phyloP scores from a whole-genome alignment of 2,888 invertebrate species.

The Acronicta alni region DNA sequence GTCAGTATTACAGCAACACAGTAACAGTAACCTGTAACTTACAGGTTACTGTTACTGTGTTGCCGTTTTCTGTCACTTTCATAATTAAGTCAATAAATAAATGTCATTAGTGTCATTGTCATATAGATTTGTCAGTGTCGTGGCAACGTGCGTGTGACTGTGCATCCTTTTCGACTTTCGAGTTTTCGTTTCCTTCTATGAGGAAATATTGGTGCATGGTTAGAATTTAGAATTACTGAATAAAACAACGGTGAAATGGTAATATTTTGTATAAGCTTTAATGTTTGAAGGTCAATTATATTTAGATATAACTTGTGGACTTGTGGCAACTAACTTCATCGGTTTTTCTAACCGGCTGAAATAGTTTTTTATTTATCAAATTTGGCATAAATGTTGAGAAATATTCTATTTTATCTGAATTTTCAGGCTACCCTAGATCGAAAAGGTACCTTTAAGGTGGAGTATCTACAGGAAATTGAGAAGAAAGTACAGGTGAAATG shows the following conservation, averaged over 20 bases:
- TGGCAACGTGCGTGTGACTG: constrained; percentile 38
- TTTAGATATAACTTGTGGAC: neutral
- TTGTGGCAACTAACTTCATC: neutral
- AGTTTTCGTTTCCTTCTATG: constrained; percentile 11
- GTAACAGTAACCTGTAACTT: too few relatives aligned
- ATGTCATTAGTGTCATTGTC: neutral
- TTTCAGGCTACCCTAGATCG: constrained; percentile 86
- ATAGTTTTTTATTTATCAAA: neutral
- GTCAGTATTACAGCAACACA: too few relatives aligned
- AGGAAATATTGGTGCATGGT: constrained; percentile 12
- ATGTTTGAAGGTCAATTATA: neutral
- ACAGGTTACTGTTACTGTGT: too few relatives aligned
- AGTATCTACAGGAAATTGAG: constrained; percentile 97
- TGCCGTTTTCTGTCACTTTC: too few relatives aligned
- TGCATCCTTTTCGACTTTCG: neutral
- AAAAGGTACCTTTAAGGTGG: constrained; percentile 99
- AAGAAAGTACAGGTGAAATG: constrained; percentile 95
- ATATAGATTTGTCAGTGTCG: constrained; percentile 29
- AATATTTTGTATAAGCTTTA: constrained; percentile 19
- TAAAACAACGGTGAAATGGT: constrained; percentile 38
- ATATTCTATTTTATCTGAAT: neutral
- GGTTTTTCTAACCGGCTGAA: constrained; percentile 20
- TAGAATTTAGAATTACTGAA: constrained; percentile 43
- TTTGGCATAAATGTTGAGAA: constrained; percentile 17
- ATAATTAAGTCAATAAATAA: too few relatives aligned